Conservation (phyloP, 2,888 invertebrate genomes). For the Agonopterix alstromeriana region DNA sequence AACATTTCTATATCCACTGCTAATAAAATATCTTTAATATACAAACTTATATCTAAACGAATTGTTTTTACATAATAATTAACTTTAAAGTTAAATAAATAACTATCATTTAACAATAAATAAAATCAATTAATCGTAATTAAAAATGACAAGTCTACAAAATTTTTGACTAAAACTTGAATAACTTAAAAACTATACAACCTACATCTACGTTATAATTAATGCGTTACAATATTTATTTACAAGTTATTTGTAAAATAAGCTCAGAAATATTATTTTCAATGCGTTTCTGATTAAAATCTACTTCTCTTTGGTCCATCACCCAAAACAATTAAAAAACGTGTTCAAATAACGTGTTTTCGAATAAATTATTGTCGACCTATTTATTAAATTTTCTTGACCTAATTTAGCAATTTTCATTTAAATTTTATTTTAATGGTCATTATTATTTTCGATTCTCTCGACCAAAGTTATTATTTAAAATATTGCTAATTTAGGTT, state of each 20-base stretch:
- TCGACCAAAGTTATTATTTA: no score
- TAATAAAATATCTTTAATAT: no score
- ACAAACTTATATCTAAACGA: no score
- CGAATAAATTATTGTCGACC: conserved; percentile 13
- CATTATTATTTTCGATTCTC: no score
- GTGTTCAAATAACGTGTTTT: conserved; percentile 22
- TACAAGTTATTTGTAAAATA: conserved; percentile 16
- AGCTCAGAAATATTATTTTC: conserved; percentile 23
- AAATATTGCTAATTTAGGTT: background rate
- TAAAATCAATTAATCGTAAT: no score
- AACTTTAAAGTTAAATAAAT: no score
- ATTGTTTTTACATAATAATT: no score
- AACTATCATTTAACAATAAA: no score
- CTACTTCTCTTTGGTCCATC: conserved; percentile 35
- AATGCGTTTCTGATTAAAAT: conserved; percentile 15
- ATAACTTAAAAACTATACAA: background rate
- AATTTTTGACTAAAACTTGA: no score
- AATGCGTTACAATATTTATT: conserved; percentile 11
- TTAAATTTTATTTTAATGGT: background rate
- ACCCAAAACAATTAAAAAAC: conserved; percentile 15
- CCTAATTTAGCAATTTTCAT: background rate
- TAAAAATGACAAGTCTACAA: no score
- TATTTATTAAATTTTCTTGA: conserved; percentile 1
- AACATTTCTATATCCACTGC: no score
- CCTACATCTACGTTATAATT: no score